Base-by-base conservation (phyloP, 2,888 invertebrate genomes). In the Euspilapteryx auroguttella region DNA sequence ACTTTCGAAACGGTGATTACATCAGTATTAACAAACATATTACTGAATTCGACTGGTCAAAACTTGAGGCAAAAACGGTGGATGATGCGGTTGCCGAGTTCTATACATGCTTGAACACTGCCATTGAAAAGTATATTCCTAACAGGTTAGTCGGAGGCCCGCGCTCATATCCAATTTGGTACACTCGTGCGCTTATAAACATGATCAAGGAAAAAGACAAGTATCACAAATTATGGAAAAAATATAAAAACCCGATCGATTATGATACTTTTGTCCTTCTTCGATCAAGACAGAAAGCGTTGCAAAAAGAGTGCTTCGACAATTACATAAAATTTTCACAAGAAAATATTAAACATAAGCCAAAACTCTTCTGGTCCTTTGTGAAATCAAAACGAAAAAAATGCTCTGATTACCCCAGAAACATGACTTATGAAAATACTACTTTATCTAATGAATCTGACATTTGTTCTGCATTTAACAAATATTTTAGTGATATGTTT, bases 1-100 rank as follows among this genome's bases (percentile, higher is more conserved):
- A 22, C 11, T 22, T 13, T 22, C 14, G 22, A 2, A 28, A 28
- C n/a, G 27, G 22, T 14, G n/a, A 28, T 11, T 28, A 21, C 14
- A n/a, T 4, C 2, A 2, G 14, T 10, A 28, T 28, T 5, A 21
- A 22, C 8, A 8, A 21, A 14, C 11, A 25, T 14, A 8, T 25
- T 6, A 4, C 14, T 4, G 14, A 15, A 6, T 9, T 12, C 5
- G 27, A 28, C 9, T 28, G 27, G 27, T 9, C 12, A 12, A 17
- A 2, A 8, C 17, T 20, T 11, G 8, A 2, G n/a, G n/a, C n/a
- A n/a, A n/a, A n/a, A n/a, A 17, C 17, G 8, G 17, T 17, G 5
- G 17, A 17, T 17, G 17, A 17, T 6, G 5, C 17, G 5, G 17
- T 17, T 8, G 5, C 17, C 8, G 8, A 6, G 8, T 17, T 17